A percentile compares a stretch with the other conserved stretches of the same genome.
Conservation (phyloP, 2,888 invertebrate genomes). For the Theretra japonica region DNA sequence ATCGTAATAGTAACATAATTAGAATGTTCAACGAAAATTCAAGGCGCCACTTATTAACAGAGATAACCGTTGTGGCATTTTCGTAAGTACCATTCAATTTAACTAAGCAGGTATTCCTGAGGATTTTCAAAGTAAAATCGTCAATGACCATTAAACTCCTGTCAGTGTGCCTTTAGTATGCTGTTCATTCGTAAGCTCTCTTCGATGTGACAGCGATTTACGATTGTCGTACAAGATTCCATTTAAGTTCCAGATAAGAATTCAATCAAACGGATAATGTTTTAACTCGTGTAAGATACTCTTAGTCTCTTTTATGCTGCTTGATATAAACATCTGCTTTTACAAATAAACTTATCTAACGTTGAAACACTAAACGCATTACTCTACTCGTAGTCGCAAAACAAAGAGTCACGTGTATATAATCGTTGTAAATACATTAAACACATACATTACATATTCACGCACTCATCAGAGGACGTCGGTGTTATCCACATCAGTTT, state of each 20-base stretch:
- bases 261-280: slow-evolving; percentile 17
- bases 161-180: not conserved
- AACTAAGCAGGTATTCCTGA: not conserved
- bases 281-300: not conserved
- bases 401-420: no score
- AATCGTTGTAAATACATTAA: no score
- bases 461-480: not conserved
- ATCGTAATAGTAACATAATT: no score
- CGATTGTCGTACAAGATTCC: slow-evolving; percentile 10
- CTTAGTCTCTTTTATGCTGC: not conserved
- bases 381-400: no score
- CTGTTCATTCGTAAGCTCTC: not conserved
- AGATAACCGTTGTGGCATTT: not conserved
- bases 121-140: not conserved
- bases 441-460: not conserved
- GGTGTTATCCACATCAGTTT: not conserved
- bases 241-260: slow-evolving; percentile 13
- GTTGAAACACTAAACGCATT: no score
- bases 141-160: slow-evolving; percentile 1
- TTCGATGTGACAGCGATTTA: slow-evolving; percentile 17
- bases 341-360: no score
- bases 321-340: not conserved
- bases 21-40: no score
- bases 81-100: not conserved
- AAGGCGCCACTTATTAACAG: no score